phyloP scores from a whole-genome alignment of 2,888 invertebrate species.

The Bombylius discolor region DNA sequence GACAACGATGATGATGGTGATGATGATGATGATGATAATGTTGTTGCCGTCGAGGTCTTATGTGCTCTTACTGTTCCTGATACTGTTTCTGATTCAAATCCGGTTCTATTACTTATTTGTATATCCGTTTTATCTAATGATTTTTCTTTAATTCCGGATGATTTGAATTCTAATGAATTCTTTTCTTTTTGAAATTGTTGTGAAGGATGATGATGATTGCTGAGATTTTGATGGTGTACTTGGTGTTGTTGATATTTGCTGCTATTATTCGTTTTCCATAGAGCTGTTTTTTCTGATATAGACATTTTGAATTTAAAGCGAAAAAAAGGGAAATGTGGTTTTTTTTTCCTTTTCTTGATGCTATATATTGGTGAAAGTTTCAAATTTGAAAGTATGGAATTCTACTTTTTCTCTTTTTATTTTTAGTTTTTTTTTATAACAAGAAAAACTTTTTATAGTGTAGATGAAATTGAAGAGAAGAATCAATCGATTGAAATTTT shows the following conservation, averaged over 20 bases:
- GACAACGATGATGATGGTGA: not conserved
- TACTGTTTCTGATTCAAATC: too few species aligned
- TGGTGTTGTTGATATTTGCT: constrained; percentile 10
- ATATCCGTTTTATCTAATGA: not conserved
- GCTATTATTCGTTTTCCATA: constrained; percentile 17
- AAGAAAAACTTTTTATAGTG: too few species aligned
- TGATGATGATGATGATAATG: not conserved
- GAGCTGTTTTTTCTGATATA: constrained; percentile 19
- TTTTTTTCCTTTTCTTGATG: not conserved
- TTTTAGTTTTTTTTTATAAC: not conserved
- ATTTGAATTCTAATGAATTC: not conserved
- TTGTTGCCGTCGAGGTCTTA: not conserved
- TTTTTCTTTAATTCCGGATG: not conserved
- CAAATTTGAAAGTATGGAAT: constrained; percentile 8
- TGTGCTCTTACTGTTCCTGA: not conserved
- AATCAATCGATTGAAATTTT: too few species aligned
- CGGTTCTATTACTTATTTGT: too few species aligned
- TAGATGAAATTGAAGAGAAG: not conserved
- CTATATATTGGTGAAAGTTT: not conserved
- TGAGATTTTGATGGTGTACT: constrained; percentile 4
- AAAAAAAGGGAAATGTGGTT: not conserved
- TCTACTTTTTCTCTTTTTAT: constrained; percentile 9
- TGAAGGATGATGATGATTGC: too few species aligned
- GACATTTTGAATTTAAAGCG: constrained; percentile 16
- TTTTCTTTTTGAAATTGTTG: too few species aligned